These are phyloP conservation scores for Leptodactylus fallax DNA, from an alignment of 2,797 vertebrate species.

Conservation along the genomic window DNA sequence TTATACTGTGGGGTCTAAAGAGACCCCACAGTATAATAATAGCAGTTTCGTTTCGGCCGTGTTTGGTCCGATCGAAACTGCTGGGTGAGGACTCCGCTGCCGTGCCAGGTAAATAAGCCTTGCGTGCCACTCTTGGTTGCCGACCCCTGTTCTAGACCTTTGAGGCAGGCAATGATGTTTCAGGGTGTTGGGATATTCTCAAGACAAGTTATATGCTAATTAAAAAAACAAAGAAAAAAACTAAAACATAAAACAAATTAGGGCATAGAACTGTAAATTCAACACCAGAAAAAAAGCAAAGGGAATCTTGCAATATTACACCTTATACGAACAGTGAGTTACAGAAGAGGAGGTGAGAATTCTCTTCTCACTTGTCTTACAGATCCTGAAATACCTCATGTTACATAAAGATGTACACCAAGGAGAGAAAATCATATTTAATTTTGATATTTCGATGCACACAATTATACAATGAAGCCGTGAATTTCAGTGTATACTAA, in stretches of 20 bases:
- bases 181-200: conserved; percentile 15
- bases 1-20: too few relatives aligned
- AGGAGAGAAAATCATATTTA: neutral
- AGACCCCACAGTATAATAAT: too few relatives aligned
- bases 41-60: too few relatives aligned
- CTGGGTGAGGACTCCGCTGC: too few relatives aligned
- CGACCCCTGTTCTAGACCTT: neutral
- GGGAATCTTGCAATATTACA: conserved; percentile 44
- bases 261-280: conserved; percentile 45
- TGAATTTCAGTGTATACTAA: too few relatives aligned
- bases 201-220: neutral
- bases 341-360: conserved; percentile 51
- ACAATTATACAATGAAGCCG: too few relatives aligned
- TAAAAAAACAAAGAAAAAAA: neutral
- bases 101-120: too few relatives aligned
- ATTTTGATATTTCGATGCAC: neutral
- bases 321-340: conserved; percentile 49
- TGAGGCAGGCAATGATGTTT: neutral
- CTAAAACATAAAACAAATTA: conserved; percentile 21
- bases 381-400: conserved; percentile 45
- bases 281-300: conserved; percentile 17
- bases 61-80: too few relatives aligned
- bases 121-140: too few relatives aligned
- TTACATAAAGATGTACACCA: conserved; percentile 28
- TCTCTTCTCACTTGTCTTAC: conserved; percentile 19